Base-by-base conservation (phyloP, 2,888 invertebrate species). In the Andrena trimmerana region DNA sequence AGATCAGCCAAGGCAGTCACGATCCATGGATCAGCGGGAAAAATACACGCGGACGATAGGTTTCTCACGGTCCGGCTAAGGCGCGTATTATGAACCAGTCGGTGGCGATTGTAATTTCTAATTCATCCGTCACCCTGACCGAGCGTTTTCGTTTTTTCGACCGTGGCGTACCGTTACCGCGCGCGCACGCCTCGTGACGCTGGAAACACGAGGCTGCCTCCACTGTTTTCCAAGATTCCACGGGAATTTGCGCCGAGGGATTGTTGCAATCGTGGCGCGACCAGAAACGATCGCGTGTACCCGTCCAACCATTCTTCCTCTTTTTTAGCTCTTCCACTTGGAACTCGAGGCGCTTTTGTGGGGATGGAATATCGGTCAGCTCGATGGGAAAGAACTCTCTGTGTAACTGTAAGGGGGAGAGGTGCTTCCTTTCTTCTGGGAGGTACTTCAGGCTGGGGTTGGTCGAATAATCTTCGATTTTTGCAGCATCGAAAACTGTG, bases 31-130 rank as follows among this genome's bases (percentile, higher is more conserved):
- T 88, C 80, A 78, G 36, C 68, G 52, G 69, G 54, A 83, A 89
- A 90, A 90, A 88, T 84, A 68, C 69, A 33, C 27, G 24, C 52
- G 78, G 29, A 27, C 77, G 83, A 69, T 81, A 79, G 71, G 83
- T 89, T 92, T 92, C 92, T 91, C 92, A 92, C 92, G 92, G 83
- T 91, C 84, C 81, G 73, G 83, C 77, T 84, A 88, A 83, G 86
- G 87, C 72, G 75, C 71, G 68, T 62, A 78, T 83, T 85, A 84
- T 67, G 80, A 87, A 88, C 85, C 81, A 78, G 87, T 84, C 83
- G 66, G 29, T n/a, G 59, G 36, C 76, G 74, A 90, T 90, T 85
- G 76, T 88, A 88, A 90, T 88, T 90, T 90, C 85, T 87, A 87
- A 87, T 90, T 83, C 72, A 13, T 72, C 52, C 77, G 59, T 72